Evolutionary conservation across 2,113 vertebrate species (phyloP).

Genomic region (Ardeotis arabs): DNA sequence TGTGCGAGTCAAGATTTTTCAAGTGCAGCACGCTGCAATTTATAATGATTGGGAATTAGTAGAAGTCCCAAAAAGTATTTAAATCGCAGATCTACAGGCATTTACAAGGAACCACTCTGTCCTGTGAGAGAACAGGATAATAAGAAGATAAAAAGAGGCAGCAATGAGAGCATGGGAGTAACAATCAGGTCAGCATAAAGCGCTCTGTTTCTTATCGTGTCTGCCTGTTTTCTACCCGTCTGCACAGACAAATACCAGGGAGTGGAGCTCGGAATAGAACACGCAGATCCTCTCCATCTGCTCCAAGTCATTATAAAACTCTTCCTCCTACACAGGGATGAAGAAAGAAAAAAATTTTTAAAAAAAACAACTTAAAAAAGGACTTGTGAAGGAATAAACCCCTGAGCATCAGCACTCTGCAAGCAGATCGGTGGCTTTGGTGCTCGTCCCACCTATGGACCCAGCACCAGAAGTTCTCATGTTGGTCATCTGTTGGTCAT

Average conservation of each 20-base stretch:
- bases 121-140: neutral
- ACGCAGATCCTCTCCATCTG: neutral
- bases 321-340: neutral
- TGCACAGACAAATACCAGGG: neutral
- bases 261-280: neutral
- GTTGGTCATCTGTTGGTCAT: neutral
- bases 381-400: neutral
- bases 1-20: neutral
- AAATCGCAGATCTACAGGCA: accelerated
- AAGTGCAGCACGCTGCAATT: neutral
- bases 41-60: neutral
- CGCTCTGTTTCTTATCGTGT: neutral
- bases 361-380: no score
- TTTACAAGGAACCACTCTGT: neutral
- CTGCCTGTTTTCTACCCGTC: neutral
- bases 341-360: no score
- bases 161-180: neutral
- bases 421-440: accelerated
- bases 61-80: neutral
- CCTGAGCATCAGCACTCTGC: accelerated
- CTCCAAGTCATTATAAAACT: neutral
- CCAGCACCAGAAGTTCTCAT: accelerated
- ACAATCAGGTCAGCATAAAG: neutral
- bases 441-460: accelerated
- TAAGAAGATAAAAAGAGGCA: neutral